Evolutionary conservation across 2,797 vertebrate species (phyloP), one percentile per base, ranked within the genome.

Genomic region (Oreonectes daqikongensis): DNA sequence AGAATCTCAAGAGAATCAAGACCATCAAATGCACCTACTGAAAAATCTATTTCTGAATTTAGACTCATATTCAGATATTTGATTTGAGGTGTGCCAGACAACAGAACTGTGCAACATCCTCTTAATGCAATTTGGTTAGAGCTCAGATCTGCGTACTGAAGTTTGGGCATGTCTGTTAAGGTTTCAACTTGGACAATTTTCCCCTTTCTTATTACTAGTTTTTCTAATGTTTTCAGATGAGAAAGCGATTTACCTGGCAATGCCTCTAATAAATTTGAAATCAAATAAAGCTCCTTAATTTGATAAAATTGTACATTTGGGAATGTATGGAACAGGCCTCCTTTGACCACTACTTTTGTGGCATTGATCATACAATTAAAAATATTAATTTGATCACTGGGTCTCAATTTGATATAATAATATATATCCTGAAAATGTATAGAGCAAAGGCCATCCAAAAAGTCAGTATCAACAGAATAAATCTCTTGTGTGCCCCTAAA

Each of bases 21-120:
- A 22, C 55, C 28, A 20, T 53, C 20, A 64, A 77, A 91, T 48
- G 85, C 83, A 35, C 79, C 60, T 0, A 11, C 2, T 9, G 1
- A 1, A 40, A 94, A 3, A 0, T 0, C 26, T 48, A 94, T 88
- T 2, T 79, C 0, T 0, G 42, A 32, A 68, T 94, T 94, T 82
- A 85, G 86, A 68, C 93, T 94, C 38, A 94, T 67, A 57, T 94
- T 90, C 75, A 95, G 82, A 22, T 87, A 15, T 20, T 82, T 91
- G 59, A 95, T 35, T 24, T 61, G 28, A 72, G 57, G 57, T n/a
- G 28, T 72, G 71, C 17, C 28, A 18, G 1, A 38, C 0, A 63
- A 50, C 50, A 64, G 30, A n/a, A 9, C 2, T 81, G 22, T 72
- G 87, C 15, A 79, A 61, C 77, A 86, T 83, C 0, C 53, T 46